Conservation (phyloP, 2,113 vertebrate genomes). For the Laticauda colubrina region DNA sequence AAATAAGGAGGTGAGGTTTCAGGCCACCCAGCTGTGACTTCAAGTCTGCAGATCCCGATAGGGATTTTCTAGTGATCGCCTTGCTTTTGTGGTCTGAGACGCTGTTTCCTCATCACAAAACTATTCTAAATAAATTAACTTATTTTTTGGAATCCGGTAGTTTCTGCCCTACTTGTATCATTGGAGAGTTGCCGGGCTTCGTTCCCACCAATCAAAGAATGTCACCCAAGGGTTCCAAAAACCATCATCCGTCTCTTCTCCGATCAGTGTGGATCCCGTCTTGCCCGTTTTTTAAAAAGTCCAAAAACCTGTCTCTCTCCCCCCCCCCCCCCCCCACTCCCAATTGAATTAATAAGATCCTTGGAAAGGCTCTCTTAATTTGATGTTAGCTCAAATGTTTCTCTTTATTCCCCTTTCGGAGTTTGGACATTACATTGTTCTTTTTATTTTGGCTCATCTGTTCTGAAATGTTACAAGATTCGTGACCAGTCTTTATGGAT, state of each 20-base stretch:
- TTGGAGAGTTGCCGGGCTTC: background rate
- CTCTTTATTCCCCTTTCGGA: background rate
- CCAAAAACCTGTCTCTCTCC: background rate
- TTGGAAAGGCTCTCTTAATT: background rate
- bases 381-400: background rate
- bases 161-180: background rate
- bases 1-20: background rate
- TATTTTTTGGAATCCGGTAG: background rate
- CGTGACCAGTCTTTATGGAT: background rate
- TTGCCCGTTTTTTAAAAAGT: background rate
- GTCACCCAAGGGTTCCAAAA: background rate
- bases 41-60: background rate
- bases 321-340: accelerated
- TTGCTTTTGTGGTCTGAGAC: background rate
- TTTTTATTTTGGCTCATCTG: background rate
- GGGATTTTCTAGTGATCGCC: background rate
- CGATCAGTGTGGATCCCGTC: background rate
- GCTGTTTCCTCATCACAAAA: background rate
- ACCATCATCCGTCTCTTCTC: background rate
- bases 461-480: background rate
- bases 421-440: background rate
- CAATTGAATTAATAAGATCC: background rate
- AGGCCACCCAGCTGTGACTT: background rate
- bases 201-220: background rate
- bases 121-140: background rate